A percentile compares a stretch with the other conserved stretches of the same genome.
Conservation (phyloP, 1,140 invertebrate genomes). For the Cotesia vestalis region DNA sequence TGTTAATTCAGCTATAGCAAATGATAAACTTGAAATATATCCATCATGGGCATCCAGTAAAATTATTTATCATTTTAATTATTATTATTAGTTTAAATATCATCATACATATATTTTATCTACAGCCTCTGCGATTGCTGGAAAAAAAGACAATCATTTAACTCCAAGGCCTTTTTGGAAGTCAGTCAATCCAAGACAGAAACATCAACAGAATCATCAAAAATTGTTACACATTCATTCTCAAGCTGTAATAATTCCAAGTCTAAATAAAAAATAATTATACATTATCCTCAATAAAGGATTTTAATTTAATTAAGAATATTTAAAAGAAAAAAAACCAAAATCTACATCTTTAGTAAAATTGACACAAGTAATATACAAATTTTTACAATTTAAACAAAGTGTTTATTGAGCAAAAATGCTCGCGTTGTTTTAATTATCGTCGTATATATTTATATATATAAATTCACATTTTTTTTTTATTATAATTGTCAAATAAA, state of each 20-base stretch:
- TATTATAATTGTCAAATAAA: not conserved
- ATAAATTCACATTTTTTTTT: not conserved
- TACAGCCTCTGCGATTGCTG: constrained; percentile 44
- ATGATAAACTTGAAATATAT: constrained; percentile 49
- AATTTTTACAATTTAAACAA: not conserved
- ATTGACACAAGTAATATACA: not conserved
- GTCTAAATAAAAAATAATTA: no score
- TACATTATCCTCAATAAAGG: no score
- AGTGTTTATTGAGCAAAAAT: constrained; percentile 10
- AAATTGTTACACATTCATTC: no score
- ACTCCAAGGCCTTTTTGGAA: constrained; percentile 54
- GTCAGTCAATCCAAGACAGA: constrained; percentile 21
- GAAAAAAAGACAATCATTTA: constrained; percentile 44
- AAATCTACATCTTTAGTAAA: no score
- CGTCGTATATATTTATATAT: constrained; percentile 33
- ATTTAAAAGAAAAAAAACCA: no score
- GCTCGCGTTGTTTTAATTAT: constrained; percentile 12
- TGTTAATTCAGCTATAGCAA: constrained; percentile 43
- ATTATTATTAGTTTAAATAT: constrained; percentile 22
- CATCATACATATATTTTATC: constrained; percentile 31
- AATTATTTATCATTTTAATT: not conserved
- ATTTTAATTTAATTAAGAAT: no score
- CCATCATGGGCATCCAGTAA: constrained; percentile 58
- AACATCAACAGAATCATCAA: no score
- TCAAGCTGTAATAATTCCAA: no score